A percentile compares a stretch with the other conserved stretches of the same genome.
phyloP scores from a whole-genome alignment of 1,140 invertebrate species.

The Gryllus bimaculatus region DNA sequence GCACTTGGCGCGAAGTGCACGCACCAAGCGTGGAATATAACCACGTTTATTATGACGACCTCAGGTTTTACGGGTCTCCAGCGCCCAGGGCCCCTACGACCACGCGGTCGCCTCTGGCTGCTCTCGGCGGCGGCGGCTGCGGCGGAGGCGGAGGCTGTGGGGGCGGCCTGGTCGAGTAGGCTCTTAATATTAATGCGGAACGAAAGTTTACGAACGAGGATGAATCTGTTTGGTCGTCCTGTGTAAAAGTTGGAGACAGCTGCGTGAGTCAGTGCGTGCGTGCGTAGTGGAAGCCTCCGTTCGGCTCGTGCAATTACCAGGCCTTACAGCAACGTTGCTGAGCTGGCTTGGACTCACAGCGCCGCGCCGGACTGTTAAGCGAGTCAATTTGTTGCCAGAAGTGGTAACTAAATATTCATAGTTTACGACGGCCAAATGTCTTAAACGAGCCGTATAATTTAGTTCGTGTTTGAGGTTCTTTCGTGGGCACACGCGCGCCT shows the following conservation, averaged over 20 bases:
- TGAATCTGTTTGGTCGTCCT: not conserved
- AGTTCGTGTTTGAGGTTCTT: not conserved
- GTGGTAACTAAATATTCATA: too few relatives aligned
- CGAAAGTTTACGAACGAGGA: not conserved
- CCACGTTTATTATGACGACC: not conserved
- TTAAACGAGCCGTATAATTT: not conserved
- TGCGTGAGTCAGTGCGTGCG: too few relatives aligned
- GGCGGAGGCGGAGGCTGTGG: too few relatives aligned
- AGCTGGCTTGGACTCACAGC: too few relatives aligned
- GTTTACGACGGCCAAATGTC: too few relatives aligned
- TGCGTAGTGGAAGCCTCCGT: too few relatives aligned
- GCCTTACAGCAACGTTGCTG: too few relatives aligned
- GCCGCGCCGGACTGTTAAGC: too few relatives aligned
- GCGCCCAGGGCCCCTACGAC: not conserved
- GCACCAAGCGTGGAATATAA: not conserved
- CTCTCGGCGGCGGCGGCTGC: not conserved
- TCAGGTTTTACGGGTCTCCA: not conserved
- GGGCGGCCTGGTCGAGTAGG: not conserved
- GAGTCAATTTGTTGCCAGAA: too few relatives aligned
- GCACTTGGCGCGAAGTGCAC: not conserved
- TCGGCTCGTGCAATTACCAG: too few relatives aligned
- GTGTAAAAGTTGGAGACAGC: not conserved
- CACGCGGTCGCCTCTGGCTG: not conserved
- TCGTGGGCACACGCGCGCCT: not conserved
- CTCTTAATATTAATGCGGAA: conserved; percentile 1